phyloP scores from a whole-genome alignment of 2,888 invertebrate genomes.

The Diachrysia chrysitis region DNA sequence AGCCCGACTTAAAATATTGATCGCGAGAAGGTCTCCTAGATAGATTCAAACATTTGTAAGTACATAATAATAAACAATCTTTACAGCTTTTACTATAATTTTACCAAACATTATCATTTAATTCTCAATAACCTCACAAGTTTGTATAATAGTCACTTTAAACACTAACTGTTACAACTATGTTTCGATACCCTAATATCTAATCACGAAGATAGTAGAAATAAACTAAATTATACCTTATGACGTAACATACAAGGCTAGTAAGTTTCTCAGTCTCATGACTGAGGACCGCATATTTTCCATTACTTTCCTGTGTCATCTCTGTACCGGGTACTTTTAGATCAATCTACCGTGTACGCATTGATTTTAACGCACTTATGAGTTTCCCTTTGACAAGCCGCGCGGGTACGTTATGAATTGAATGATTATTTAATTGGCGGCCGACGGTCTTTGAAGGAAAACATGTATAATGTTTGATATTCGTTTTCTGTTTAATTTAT shows the following conservation, averaged over 20 bases:
- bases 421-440: constrained; percentile 42
- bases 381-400: constrained; percentile 44
- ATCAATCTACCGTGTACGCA: constrained; percentile 31
- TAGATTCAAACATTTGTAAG: no score
- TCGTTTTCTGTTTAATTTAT: background rate
- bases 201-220: background rate
- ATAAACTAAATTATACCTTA: background rate
- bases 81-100: no score
- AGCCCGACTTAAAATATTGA: no score
- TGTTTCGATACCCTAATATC: no score
- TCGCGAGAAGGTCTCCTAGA: no score
- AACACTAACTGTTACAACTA: no score
- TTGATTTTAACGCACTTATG: constrained; percentile 50
- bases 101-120: no score
- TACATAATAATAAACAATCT: no score
- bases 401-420: constrained; percentile 19
- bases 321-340: constrained; percentile 29
- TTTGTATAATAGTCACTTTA: no score
- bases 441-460: background rate
- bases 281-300: constrained; percentile 19
- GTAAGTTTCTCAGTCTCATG: constrained; percentile 39
- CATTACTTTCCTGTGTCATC: constrained; percentile 41
- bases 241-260: constrained; percentile 4
- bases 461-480: background rate
- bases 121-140: no score